Evolutionary conservation across 2,113 vertebrate species (phyloP), one percentile per base, ranked within the genome.

Genomic region (Mus pahari): DNA sequence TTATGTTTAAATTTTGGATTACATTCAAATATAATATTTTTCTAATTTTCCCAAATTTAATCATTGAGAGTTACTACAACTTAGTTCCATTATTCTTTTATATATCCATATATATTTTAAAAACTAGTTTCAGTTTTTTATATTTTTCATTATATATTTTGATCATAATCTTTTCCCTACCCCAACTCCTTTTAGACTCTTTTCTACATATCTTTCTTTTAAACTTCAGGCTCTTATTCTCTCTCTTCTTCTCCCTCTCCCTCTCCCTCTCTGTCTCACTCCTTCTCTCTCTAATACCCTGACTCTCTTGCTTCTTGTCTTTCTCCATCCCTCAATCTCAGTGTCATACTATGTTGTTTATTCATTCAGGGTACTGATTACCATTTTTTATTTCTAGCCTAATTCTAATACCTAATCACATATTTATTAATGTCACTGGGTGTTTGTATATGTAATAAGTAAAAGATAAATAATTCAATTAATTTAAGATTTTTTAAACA

Each of bases 141-240:
- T 79, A 36, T 79, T 55, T n/a, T 22, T 55, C 48, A 53, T 53
- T 20, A 20, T n/a, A 55, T n/a, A 36, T 22, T 79, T 55, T 36
- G 10, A 79, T 79, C 31, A n/a, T 36, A n/a, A 36, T n/a, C 33
- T 22, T 55, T 50, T 33, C 31, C 17, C 17, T 53, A 12, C 12
- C 14, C 8, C 77, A 82, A 24, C 4, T 58, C 8, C 10, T 24
- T 2, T 2, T 2, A 5, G 4, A n/a, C 58, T 3, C 5, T 39
- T 24, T 24, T 1, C 28, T 12, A 24, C 5, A n/a, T 39, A 1
- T 60, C 6, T 82, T n/a, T 12, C 55, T 83, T 7, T 12, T 6
- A 60, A 60, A 24, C 53, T 39, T 14, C 20, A n/a, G 8, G 3
- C 31, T 28, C 26, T 64, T 75, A 26, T 28, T 48, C 20, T 77